Evolutionary conservation across 2,888 invertebrate species (phyloP), one percentile per base, ranked within the genome.

Genomic region (Nezara viridula): DNA sequence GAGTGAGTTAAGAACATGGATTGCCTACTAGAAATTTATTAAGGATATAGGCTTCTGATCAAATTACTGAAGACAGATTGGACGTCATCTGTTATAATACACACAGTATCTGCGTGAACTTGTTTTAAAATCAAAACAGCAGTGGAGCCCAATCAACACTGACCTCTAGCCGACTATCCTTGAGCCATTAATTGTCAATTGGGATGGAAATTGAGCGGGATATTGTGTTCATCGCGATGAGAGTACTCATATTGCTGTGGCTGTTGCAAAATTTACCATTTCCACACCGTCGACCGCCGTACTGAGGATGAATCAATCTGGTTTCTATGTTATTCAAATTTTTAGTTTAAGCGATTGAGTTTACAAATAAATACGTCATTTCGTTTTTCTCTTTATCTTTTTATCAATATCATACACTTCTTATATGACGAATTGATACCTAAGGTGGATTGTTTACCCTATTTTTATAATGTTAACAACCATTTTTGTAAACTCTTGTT

Each of bases 151-250:
- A 60, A 60, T 60, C 60, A 60, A 14, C 27, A 6, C 60, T 60
- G 60, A 60, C 60, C 60, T 60, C 60, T 60, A 27, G 60, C 14
- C 2, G 60, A 6, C 27, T 27, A 27, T 60, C 60, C 60, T 60
- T 60, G 27, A 60, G 60, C 60, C 60, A 60, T 60, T 60, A 27
- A 60, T 60, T 60, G 60, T 27, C 60, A 27, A 60, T 60, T 60
- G 60, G 60, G 27, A 60, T 60, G 27, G 16, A 60, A 60, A 60
- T 60, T 60, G 60, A 60, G 14, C 60, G 60, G 60, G 27, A 60
- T 60, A 27, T 55, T 55, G 55, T n/a, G 55, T 55, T 55, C n/a
- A n/a, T n/a, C n/a, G n/a, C n/a, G n/a, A 1, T 7, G n/a, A 55
- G n/a, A 7, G 24, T 24, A 52, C 21, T 52, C 24, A 7, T 52